These are phyloP conservation scores for Orestias chungarensis DNA, from an alignment of 2,797 vertebrate species.

Conservation along the genomic window DNA sequence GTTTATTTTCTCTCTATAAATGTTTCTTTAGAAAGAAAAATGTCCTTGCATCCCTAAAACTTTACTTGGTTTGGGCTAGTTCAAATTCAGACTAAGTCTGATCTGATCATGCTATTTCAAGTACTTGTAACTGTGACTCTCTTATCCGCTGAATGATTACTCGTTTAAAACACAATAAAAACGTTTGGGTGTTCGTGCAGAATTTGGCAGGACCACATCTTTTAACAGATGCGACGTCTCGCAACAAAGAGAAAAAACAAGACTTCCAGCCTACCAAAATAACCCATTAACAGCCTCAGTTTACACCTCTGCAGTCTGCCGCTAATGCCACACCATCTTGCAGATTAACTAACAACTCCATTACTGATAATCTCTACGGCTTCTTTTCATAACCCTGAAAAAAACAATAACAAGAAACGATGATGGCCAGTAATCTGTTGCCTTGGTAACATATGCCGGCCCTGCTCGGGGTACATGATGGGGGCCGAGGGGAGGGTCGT, in stretches of 20 bases:
- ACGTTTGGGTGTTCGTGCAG: background rate
- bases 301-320: background rate
- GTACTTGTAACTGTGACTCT: background rate
- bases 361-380: slow-evolving; percentile 18
- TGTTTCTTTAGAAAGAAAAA: background rate
- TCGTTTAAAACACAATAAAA: background rate
- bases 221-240: background rate
- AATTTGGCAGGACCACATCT: background rate
- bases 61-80: background rate
- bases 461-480: slow-evolving; percentile 28
- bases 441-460: slow-evolving; percentile 37
- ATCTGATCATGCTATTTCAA: background rate
- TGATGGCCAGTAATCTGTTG: slow-evolving; percentile 44
- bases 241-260: background rate
- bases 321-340: slow-evolving; percentile 4
- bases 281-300: slow-evolving; percentile 3
- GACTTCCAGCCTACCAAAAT: background rate
- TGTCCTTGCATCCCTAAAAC: background rate
- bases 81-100: background rate
- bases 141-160: background rate
- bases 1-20: background rate
- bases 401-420: slow-evolving; percentile 35
- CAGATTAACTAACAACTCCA: slow-evolving; percentile 25
- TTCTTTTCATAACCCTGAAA: slow-evolving; percentile 23
- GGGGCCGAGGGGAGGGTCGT: slow-evolving; percentile 1